A percentile compares a stretch with the other conserved stretches of the same genome.
Evolutionary conservation across 2,113 vertebrate genomes (phyloP).

Genomic region (Opisthocomus hoazin): DNA sequence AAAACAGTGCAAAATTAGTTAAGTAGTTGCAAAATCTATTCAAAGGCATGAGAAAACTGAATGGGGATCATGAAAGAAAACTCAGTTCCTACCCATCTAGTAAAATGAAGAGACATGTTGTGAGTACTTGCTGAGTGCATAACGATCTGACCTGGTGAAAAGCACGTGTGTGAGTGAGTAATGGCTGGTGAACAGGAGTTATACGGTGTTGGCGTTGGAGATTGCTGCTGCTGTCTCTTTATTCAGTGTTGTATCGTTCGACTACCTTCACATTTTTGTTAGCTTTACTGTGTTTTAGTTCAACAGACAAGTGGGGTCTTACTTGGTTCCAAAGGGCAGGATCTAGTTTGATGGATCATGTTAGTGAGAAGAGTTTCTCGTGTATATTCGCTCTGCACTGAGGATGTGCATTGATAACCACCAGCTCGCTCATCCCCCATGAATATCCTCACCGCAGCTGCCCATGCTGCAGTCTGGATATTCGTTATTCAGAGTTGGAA

Average conservation of each 20-base stretch:
- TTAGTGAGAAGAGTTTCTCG: not conserved
- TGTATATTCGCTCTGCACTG: not conserved
- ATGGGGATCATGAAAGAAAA: not conserved
- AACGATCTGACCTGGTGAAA: not conserved
- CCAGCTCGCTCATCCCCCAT: not conserved
- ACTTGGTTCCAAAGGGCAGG: not conserved
- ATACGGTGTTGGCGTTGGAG: fast-evolving
- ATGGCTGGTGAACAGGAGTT: not conserved
- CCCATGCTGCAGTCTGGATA: not conserved
- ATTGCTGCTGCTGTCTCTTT: not conserved
- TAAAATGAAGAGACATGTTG: not conserved
- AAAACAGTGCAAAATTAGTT: not conserved
- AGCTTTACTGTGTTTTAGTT: not conserved
- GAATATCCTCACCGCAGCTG: not conserved
- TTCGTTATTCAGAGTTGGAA: not conserved
- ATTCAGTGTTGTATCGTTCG: not conserved
- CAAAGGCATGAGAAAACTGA: not conserved
- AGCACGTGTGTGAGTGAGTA: not conserved
- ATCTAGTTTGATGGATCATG: not conserved
- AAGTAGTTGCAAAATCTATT: not conserved
- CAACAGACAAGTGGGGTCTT: not conserved
- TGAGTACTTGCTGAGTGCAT: not conserved
- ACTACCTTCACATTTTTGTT: not conserved
- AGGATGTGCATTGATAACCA: not conserved
- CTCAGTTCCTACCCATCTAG: not conserved